A percentile compares a stretch with the other conserved stretches of the same genome.
phyloP scores from a whole-genome alignment of 2,797 vertebrate genomes.

The Phalloptychus januarius region DNA sequence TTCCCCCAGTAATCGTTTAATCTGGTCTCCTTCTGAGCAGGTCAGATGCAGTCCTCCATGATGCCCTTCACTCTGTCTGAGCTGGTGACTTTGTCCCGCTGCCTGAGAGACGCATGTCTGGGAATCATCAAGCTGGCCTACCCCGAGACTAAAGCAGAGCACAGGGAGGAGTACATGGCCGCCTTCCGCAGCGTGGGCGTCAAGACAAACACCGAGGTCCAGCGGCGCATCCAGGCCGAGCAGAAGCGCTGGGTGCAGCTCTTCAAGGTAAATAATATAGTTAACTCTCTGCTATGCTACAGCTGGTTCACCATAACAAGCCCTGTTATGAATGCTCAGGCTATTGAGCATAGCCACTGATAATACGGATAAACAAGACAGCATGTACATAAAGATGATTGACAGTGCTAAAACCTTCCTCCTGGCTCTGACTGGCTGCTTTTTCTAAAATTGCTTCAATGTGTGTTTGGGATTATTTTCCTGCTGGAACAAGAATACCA shows the following conservation, averaged over 20 bases:
- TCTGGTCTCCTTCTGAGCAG: constrained; percentile 51
- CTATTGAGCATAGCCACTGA: no score
- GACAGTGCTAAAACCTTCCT: no score
- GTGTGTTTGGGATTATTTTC: background rate
- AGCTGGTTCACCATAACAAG: no score
- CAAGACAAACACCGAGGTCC: constrained; percentile 88
- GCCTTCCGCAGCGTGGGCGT: constrained; percentile 94
- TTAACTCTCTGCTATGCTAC: no score
- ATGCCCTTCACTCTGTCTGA: constrained; percentile 96
- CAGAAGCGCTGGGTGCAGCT: constrained; percentile 97
- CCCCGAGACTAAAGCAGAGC: constrained; percentile 94
- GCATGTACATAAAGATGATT: no score
- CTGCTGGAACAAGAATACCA: no score
- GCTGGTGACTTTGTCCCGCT: constrained; percentile 91
- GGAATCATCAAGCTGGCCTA: constrained; percentile 98
- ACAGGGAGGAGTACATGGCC: constrained; percentile 92
- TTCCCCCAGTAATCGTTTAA: no score
- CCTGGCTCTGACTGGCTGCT: no score
- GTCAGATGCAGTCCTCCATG: constrained; percentile 90
- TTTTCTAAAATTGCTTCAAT: background rate
- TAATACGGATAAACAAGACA: no score
- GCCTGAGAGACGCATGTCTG: constrained; percentile 94
- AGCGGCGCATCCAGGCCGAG: constrained; percentile 90
- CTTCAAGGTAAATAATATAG: constrained; percentile 87
- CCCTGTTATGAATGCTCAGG: no score